phyloP scores from a whole-genome alignment of 2,888 invertebrate species.

The Carabus problematicus region DNA sequence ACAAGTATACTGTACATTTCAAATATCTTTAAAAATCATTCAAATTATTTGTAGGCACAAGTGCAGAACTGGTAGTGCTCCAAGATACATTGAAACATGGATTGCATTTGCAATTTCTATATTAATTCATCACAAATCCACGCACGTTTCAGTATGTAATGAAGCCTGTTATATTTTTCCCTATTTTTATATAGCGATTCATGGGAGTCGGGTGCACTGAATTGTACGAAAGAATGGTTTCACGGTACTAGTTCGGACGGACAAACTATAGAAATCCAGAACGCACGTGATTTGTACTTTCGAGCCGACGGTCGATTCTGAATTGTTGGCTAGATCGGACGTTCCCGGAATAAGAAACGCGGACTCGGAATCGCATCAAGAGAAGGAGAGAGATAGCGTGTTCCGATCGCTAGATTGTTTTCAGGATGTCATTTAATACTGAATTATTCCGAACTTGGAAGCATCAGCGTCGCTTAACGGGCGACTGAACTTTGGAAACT shows the following conservation, averaged over 20 bases:
- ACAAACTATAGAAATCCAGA: slow-evolving; percentile 11
- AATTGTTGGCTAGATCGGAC: slow-evolving; percentile 10
- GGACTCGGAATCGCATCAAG: slow-evolving; percentile 1
- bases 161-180: slow-evolving; percentile 6
- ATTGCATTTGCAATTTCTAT: too few relatives aligned
- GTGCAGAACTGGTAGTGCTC: too few relatives aligned
- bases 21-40: not conserved
- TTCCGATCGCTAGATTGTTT: slow-evolving; percentile 29
- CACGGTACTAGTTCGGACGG: not conserved
- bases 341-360: slow-evolving; percentile 26
- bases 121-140: too few relatives aligned
- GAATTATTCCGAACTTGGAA: slow-evolving; percentile 32
- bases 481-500: slow-evolving; percentile 39
- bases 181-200: too few relatives aligned
- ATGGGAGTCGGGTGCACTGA: not conserved
- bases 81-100: too few relatives aligned
- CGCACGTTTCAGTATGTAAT: too few relatives aligned
- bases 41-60: not conserved
- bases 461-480: slow-evolving; percentile 28
- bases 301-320: slow-evolving; percentile 6
- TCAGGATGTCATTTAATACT: slow-evolving; percentile 38
- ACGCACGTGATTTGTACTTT: slow-evolving; percentile 25
- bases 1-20: not conserved
- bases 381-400: not conserved
- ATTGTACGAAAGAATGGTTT: slow-evolving; percentile 21